Conservation (phyloP, 2,113 vertebrate species). For the Sisor rabdophorus region DNA sequence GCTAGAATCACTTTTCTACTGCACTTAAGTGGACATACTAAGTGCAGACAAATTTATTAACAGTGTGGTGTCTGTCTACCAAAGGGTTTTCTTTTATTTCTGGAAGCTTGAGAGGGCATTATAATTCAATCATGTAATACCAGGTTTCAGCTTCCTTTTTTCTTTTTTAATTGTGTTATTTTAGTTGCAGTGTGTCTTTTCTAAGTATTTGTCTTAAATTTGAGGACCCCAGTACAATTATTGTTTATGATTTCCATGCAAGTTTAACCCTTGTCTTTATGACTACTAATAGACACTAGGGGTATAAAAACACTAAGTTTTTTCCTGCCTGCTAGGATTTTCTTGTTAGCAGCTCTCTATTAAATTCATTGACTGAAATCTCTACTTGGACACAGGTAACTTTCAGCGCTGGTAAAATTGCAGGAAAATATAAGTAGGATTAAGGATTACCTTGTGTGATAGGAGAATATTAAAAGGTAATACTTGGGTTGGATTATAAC, state of each 20-base stretch:
- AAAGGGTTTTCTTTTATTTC: background rate
- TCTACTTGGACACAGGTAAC: background rate
- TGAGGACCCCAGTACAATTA: background rate
- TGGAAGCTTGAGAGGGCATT: background rate
- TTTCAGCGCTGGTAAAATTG: background rate
- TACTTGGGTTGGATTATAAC: background rate
- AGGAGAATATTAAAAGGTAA: background rate
- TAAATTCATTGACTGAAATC: background rate
- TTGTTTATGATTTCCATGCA: background rate
- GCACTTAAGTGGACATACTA: too few relatives aligned
- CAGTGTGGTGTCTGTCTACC: background rate
- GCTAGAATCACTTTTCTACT: background rate
- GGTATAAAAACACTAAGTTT: background rate
- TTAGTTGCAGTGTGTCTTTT: background rate
- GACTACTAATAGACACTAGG: background rate
- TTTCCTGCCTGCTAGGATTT: background rate
- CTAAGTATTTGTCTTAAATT: background rate
- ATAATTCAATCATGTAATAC: background rate
- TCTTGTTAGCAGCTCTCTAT: conserved; percentile 1
- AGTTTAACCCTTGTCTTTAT: background rate
- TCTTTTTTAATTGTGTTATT: background rate
- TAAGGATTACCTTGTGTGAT: background rate
- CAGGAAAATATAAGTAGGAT: background rate
- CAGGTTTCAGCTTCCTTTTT: background rate
- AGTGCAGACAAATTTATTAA: background rate